Conservation (phyloP, 2,797 vertebrate species). For the Dromococcyx pavoninus region DNA sequence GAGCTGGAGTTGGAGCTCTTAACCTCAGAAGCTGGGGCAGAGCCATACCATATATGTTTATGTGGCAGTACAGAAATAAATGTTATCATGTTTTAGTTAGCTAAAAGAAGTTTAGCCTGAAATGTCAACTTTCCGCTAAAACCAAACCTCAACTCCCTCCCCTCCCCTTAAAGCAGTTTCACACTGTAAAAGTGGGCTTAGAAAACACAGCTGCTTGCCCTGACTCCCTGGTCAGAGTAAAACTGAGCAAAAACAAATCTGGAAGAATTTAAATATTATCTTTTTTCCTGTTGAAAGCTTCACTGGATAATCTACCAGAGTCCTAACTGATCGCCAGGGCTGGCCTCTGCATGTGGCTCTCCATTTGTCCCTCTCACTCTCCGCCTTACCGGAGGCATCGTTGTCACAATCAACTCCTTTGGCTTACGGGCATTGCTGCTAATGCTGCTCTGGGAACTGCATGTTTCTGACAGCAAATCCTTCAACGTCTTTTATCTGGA, state of each 20-base stretch:
- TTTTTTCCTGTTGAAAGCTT: background rate
- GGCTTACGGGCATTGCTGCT: fast-evolving
- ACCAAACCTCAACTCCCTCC: background rate
- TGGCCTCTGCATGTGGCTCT: background rate
- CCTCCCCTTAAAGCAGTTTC: background rate
- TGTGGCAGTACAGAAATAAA: background rate
- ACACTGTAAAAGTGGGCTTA: background rate
- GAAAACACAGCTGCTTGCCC: constrained; percentile 36
- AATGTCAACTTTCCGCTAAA: constrained; percentile 31
- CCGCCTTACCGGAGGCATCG: background rate
- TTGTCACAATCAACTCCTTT: background rate
- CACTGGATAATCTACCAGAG: background rate
- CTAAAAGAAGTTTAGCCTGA: background rate
- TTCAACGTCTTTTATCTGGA: background rate
- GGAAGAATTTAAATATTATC: background rate
- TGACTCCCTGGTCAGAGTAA: background rate
- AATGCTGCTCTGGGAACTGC: background rate
- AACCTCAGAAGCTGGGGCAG: background rate
- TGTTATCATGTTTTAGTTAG: constrained; percentile 32
- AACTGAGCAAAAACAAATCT: background rate
- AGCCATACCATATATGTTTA: constrained; percentile 12
- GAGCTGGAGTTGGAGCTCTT: background rate
- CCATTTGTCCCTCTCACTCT: background rate
- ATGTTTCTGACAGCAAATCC: fast-evolving
- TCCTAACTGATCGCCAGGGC: background rate